Evolutionary conservation across 2,113 vertebrate genomes (phyloP), one percentile per base, ranked within the genome.

Genomic region (Emydocephalus ijimae): DNA sequence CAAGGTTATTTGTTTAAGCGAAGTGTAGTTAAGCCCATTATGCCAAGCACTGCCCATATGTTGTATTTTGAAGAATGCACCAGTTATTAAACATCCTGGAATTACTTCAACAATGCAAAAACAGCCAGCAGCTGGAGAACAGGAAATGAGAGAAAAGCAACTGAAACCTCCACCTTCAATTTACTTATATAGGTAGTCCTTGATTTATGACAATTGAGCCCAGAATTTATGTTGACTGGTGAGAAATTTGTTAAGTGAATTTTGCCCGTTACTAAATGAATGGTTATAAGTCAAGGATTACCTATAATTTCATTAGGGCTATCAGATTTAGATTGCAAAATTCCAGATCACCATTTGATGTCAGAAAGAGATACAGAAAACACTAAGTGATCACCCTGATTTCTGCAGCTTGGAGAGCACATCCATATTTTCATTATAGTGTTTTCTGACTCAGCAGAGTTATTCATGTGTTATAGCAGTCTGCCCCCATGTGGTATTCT

Each of bases 401-500:
- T 81, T 81, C 34, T 21, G 34, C 7, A 43, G 7, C 74, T 81
- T 21, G 18, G 18, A 81, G 1, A 81, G 18, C 43, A 9, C 20
- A 81, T 21, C n/a, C 3, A 21, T 21, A 81, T 91, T 85, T 54
- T 55, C 52, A 91, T 11, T 21, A 18, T 55, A 57, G 57, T 18
- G 14, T 55, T 59, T 57, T 9, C 81, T 21, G 7, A 81, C 74
- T 18, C 7, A 43, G 34, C 18, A 81, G 1, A 7, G 18, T 45
- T 57, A 20, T 57, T 39, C 15, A 57, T 54, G 11, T 61, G 29
- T 88, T 92, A 34, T 45, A 45, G 14, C 74, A 56, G 21, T 34
- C 92, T 90, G 92, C 69, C 92, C 74, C 88, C 88, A 20, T 90
- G 92, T 92, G 88, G 92, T 20, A 48, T 23, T 50, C 5, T 50